A percentile compares a stretch with the other conserved stretches of the same genome.
Conservation (phyloP, 2,113 vertebrate genomes). For the Copsychus sechellarum region DNA sequence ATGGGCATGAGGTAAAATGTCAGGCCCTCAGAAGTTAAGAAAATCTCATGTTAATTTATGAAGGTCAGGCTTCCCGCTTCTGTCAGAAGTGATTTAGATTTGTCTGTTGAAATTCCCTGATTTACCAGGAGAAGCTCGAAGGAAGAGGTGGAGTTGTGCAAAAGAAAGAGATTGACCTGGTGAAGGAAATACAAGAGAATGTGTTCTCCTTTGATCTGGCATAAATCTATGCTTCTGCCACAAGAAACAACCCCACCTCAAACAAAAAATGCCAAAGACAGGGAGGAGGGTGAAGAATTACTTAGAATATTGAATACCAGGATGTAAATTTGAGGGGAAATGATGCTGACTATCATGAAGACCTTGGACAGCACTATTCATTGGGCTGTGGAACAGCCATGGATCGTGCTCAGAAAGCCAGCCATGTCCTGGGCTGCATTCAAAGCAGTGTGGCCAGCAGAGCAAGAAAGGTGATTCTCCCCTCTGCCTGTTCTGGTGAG, state of each 20-base stretch:
- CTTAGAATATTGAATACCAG: conserved; percentile 24
- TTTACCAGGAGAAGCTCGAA: not conserved
- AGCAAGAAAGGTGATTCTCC: not conserved
- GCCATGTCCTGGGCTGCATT: not conserved
- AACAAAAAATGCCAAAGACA: conserved; percentile 22
- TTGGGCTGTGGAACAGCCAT: not conserved
- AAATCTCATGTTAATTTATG: not conserved
- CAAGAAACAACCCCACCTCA: conserved; percentile 44
- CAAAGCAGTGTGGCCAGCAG: not conserved
- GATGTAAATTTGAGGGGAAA: conserved; percentile 31
- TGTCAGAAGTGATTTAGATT: not conserved
- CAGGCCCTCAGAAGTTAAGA: not conserved
- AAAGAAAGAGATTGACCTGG: not conserved
- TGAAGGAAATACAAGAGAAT: conserved; percentile 36
- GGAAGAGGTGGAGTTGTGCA: conserved; percentile 41
- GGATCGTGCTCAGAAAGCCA: not conserved
- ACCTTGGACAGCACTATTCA: not conserved
- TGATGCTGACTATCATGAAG: not conserved
- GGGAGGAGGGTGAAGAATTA: not conserved
- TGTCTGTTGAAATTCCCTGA: not conserved
- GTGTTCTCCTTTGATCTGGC: not conserved
- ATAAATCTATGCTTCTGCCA: conserved; percentile 30
- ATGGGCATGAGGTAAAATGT: not conserved
- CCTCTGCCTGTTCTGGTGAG: not conserved
- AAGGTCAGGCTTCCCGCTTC: not conserved